Evolutionary conservation across 2,113 vertebrate genomes (phyloP).

Genomic region (Lichenostomus cassidix): DNA sequence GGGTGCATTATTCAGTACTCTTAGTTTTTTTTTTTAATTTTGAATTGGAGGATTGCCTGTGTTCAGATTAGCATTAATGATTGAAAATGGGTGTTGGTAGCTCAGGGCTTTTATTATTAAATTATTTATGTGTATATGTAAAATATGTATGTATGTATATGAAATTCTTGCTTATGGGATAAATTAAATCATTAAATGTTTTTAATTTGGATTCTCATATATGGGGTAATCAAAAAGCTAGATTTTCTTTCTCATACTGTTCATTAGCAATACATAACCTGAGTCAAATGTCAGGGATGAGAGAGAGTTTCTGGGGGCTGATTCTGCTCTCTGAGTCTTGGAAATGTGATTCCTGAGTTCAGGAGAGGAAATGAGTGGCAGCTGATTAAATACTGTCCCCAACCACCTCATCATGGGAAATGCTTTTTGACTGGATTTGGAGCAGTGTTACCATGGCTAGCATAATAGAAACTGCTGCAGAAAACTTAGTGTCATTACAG

Average conservation of each 20-base stretch:
- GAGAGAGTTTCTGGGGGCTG: not conserved
- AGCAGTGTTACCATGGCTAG: not conserved
- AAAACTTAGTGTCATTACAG: not conserved
- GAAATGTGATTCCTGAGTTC: not conserved
- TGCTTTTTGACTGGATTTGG: not conserved
- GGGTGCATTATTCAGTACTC: not conserved
- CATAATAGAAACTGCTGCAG: not conserved
- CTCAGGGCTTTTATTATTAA: not conserved
- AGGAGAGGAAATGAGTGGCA: conserved; percentile 16
- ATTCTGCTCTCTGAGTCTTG: not conserved
- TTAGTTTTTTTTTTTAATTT: not conserved
- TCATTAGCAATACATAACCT: not conserved
- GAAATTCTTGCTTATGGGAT: not conserved
- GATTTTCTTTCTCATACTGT: not conserved
- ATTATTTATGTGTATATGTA: not conserved
- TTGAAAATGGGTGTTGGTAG: not conserved
- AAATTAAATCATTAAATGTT: not conserved
- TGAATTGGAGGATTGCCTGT: not conserved
- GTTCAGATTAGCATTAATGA: not conserved
- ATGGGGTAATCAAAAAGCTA: not conserved
- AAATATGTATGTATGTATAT: not conserved
- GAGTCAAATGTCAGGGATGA: not conserved
- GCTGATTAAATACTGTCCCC: conserved; percentile 23
- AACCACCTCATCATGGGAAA: not conserved
- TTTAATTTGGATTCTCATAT: not conserved